Conservation (phyloP, 2,113 vertebrate species). For the Perca fluviatilis region DNA sequence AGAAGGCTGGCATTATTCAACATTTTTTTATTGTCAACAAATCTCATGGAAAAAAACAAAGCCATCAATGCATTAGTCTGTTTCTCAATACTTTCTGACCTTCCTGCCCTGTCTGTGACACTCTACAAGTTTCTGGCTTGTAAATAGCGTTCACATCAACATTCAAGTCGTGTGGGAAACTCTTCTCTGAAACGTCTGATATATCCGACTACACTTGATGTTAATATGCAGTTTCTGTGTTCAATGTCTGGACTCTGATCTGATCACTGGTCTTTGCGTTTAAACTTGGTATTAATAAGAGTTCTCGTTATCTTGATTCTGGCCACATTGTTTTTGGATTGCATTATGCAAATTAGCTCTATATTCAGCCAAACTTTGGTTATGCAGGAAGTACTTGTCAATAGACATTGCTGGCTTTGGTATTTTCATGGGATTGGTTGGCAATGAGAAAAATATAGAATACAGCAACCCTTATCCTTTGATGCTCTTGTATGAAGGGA, state of each 20-base stretch:
- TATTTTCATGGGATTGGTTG: neutral
- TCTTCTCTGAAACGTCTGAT: neutral
- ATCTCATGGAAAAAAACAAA: neutral
- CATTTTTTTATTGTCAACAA: neutral
- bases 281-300: neutral
- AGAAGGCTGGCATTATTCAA: conserved; percentile 17
- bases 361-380: neutral
- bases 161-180: neutral
- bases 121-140: neutral
- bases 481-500: neutral
- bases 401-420: neutral
- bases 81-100: neutral
- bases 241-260: neutral
- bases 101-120: neutral
- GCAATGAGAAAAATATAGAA: neutral
- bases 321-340: neutral
- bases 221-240: neutral
- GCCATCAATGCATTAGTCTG: neutral
- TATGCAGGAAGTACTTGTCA: neutral
- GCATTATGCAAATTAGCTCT: neutral
- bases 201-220: too few species aligned
- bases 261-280: neutral
- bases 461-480: neutral
- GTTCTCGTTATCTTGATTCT: neutral
- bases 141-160: neutral